Evolutionary conservation across 1,140 invertebrate genomes (phyloP), one percentile per base, ranked within the genome.

Genomic region (Drosophila repletoides): DNA sequence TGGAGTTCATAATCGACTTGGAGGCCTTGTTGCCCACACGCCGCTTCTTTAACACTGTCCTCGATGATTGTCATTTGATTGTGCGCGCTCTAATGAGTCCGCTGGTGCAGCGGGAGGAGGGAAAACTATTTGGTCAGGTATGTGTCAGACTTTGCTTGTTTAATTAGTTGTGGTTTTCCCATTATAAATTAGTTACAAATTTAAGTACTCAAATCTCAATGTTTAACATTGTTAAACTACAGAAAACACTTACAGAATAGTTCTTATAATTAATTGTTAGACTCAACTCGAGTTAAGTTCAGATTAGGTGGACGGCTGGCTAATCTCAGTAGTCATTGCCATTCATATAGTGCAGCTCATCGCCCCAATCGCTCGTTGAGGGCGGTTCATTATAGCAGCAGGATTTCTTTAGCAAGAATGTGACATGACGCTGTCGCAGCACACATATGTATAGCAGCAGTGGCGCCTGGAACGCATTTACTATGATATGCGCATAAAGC

Each of bases 1-100:
- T 99, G 24, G 98, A 99, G 91, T 91, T 99, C 24, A 93, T 99
- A 89, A 98, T 99, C 66, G 99, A 99, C 90, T 92, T 99, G 45
- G 98, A 99, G 90, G 97, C 98, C 14, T 92, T 99, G 48, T 91
- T 99, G 65, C 97, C 98, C 0, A 99, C 98, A 0, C 92, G 98
- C 45, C 92, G 98, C 41, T 99, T 99, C 91, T 98, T 99, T 89
- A 99, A 99, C 91, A 96, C 96, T 0, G 94, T 99, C 0, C 92
- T 99, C 84, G 98, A 99, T 91, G 97, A 98, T 91, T 95, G 95
- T 71, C 98, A 99, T 90, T 91, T 99, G 1, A 95, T 99, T 9
- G 97, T 98, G 0, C 93, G 95, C 34, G 98, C 97, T 89, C 93
- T 95, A 69, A 90, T 99, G 33, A 96, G 97, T 2, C 92, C 94